Base-by-base conservation (phyloP, 2,888 invertebrate species). In the Erpobdella octoculata region DNA sequence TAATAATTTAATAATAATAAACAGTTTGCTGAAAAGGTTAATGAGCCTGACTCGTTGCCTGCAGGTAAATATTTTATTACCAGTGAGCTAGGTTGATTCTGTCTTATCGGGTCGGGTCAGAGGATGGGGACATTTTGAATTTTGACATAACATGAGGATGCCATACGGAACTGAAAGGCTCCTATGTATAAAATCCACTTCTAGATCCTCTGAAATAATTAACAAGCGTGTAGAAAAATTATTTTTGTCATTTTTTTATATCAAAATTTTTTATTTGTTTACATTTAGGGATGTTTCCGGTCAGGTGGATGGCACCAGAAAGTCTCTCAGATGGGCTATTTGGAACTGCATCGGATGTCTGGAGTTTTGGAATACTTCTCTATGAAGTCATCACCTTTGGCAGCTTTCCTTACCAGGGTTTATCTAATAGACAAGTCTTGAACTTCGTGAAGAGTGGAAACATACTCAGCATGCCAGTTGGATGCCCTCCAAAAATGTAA, bases 291-390 rank as follows among this genome's bases (percentile, higher is more conserved):
- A 89, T 91, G 89, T 84, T 92, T 76, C 92, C 92, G 0, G 91
- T 93, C 12, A 86, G 92, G 74, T 93, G 93, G 93, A 93, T 93
- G 93, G 89, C 93, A 0, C 93, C 93, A 0, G 93, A 93, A 84
- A 90, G 90, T 77, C 85, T 93, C 21, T 88, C 88, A 2, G 85
- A 90, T 33, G 93, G 93, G 12, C 86, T 91, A 70, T 93, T 92
- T 82, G 91, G 91, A 0, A 88, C 91, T 25, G 88, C 89, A 48
- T 91, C 92, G 0, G 93, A 94, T 83, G 89, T 93, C n/a, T 94
- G 93, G 93, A 89, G 92, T 46, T 92, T 89, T 80, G 93, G 92
- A 6, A 90, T 93, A 58, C 85, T 93, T 31, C 85, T 93, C 2
- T 93, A 90, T 81, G 85, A 85, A 77, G 90, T 93, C 71, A 89